Percentiles rank a stretch among this genome's conserved stretches.
phyloP scores from a whole-genome alignment of 1,140 invertebrate species.

The Heliconius himera region DNA sequence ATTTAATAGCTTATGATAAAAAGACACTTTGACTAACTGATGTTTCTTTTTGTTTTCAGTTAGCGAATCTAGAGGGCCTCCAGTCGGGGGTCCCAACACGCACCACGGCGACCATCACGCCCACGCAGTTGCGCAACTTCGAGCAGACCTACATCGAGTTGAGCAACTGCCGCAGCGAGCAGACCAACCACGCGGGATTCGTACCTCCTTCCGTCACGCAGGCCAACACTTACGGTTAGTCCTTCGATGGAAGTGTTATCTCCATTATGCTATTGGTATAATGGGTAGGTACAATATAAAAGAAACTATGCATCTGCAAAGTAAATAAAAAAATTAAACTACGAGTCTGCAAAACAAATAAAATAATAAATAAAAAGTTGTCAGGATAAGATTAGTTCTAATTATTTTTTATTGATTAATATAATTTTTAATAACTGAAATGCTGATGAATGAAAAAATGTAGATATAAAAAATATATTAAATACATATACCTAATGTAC shows the following conservation, averaged over 20 bases:
- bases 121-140: slow-evolving; percentile 94
- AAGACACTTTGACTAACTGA: neutral
- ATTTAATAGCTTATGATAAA: neutral
- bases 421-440: too few species aligned
- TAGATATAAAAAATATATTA: too few species aligned
- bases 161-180: slow-evolving; percentile 85
- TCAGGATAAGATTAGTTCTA: too few species aligned
- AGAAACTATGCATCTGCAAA: too few species aligned
- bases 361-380: too few species aligned
- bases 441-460: too few species aligned
- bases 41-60: slow-evolving; percentile 83
- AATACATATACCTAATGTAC: too few species aligned
- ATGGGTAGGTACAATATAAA: too few species aligned
- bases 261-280: too few species aligned
- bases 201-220: slow-evolving; percentile 85
- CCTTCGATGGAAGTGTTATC: neutral
- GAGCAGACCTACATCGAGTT: slow-evolving; percentile 91
- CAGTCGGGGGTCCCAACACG: slow-evolving; percentile 93
- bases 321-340: too few species aligned
- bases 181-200: slow-evolving; percentile 93
- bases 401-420: too few species aligned
- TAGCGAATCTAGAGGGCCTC: slow-evolving; percentile 90
- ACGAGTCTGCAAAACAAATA: too few species aligned
- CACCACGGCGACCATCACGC: slow-evolving; percentile 95
- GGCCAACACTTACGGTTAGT: slow-evolving; percentile 71